phyloP scores from a whole-genome alignment of 2,888 invertebrate genomes.

The Leptopilina drosophilae region DNA sequence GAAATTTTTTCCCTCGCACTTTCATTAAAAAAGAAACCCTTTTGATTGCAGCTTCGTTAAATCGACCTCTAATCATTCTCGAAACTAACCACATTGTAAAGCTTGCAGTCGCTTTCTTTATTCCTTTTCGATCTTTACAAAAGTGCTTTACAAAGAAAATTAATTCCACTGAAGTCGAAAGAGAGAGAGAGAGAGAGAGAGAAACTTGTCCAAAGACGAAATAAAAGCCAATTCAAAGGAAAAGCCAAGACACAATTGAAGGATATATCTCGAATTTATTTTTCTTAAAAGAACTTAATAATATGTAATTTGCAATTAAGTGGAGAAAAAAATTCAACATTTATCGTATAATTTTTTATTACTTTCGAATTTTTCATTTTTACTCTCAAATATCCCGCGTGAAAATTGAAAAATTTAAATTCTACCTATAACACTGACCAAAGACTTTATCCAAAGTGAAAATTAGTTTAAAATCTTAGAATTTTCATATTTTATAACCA shows the following conservation, averaged over 20 bases:
- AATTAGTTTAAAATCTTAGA: too few species aligned
- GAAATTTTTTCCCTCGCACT: neutral
- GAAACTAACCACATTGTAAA: conserved; percentile 59
- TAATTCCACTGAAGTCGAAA: conserved; percentile 23
- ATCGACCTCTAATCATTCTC: conserved; percentile 63
- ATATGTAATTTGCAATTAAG: neutral
- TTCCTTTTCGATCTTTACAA: conserved; percentile 22
- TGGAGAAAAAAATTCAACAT: neutral
- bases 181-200: neutral
- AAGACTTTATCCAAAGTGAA: too few species aligned
- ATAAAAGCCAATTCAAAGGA: conserved; percentile 9
- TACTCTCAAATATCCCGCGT: too few species aligned
- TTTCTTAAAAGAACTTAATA: neutral
- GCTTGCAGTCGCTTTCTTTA: conserved; percentile 15
- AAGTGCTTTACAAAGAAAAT: conserved; percentile 35
- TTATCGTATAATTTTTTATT: too few species aligned
- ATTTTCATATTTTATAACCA: too few species aligned
- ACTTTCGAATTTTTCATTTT: too few species aligned
- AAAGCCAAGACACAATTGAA: neutral
- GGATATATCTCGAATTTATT: conserved; percentile 7
- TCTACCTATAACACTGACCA: too few species aligned
- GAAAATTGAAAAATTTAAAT: too few species aligned
- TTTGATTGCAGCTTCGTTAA: conserved; percentile 19
- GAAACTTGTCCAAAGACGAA: neutral
- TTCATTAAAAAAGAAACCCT: neutral